Evolutionary conservation across 1,140 invertebrate genomes (phyloP), one percentile per base, ranked within the genome.

Genomic region (Drosophila pruinosa): DNA sequence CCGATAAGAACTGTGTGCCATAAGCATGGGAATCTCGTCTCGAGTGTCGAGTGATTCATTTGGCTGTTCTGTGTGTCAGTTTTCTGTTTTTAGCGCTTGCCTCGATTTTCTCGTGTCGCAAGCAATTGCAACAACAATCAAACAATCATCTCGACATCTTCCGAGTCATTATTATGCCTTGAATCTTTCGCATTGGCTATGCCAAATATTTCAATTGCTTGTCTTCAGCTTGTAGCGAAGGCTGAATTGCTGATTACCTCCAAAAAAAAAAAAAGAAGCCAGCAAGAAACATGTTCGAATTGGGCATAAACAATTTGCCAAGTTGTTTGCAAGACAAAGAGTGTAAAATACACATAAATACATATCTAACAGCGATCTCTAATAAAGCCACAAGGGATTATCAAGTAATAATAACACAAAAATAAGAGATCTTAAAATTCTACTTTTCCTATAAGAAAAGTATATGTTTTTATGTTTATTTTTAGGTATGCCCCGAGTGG

Each of bases 61-160:
- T 64, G 38, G 12, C 10, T 28, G 21, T 3, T 6, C 3, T 24
- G 12, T 59, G 21, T 61, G 19, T 61, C 26, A 34, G 39, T 38
- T 47, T 21, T 39, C 34, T 61, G 45, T 38, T 61, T 61, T 50
- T 61, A 59, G 58, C 36, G 24, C 26, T 26, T 48, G 54, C 34
- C 34, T 34, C 52, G 54, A 34, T 69, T 61, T 67, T 63, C n/a
- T n/a, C 36, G 68, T 76, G 65, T 77, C 43, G 31, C 58, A 61
- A 73, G 31, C 58, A 61, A 73, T 71, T 72, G 64, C 26, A 34
- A 67, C 70, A 76, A 65, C 36, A 78, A 78, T 75, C n/a, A n/a
- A n/a, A n/a, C n/a, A 54, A 79, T 48, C 68, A 50, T 52, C 50
- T 47, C 45, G 12, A 15, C 26, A 50, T 39, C 38, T 15, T 39